Conservation (phyloP, 1,140 invertebrate genomes). For the Globodera rostochiensis region DNA sequence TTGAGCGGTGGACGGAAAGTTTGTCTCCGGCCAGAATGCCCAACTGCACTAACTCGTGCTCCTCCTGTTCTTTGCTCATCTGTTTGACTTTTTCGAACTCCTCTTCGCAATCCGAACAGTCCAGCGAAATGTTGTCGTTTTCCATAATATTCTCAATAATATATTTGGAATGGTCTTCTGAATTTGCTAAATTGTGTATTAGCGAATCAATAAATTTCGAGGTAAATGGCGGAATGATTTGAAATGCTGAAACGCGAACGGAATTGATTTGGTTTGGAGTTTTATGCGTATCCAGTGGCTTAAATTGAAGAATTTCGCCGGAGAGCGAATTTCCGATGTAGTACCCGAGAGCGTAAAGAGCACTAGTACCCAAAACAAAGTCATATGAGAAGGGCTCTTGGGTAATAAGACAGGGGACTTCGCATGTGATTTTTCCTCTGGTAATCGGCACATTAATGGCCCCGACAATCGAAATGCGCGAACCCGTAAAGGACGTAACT, state of each 20-base stretch:
- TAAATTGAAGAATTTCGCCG: not conserved
- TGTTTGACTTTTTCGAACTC: not conserved
- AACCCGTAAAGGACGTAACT: no score
- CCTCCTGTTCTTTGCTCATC: not conserved
- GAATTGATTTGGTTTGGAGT: not conserved
- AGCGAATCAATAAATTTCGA: not conserved
- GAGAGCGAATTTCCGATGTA: not conserved
- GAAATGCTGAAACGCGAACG: no score
- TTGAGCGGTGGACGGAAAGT: no score
- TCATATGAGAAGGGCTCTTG: slow-evolving; percentile 1
- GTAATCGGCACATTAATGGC: no score
- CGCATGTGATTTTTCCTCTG: no score
- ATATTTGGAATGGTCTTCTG: no score
- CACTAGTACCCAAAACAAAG: not conserved
- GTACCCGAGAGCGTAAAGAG: not conserved
- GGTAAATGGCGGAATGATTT: not conserved
- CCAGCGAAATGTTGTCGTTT: not conserved
- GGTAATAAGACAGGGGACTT: not conserved
- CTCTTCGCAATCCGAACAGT: no score
- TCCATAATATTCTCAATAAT: no score
- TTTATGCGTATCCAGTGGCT: no score
- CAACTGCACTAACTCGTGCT: not conserved
- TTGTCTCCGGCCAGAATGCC: not conserved
- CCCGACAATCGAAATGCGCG: no score
- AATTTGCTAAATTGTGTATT: no score